Evolutionary conservation across 2,113 vertebrate genomes (phyloP).

Genomic region (Pristiophorus japonicus): DNA sequence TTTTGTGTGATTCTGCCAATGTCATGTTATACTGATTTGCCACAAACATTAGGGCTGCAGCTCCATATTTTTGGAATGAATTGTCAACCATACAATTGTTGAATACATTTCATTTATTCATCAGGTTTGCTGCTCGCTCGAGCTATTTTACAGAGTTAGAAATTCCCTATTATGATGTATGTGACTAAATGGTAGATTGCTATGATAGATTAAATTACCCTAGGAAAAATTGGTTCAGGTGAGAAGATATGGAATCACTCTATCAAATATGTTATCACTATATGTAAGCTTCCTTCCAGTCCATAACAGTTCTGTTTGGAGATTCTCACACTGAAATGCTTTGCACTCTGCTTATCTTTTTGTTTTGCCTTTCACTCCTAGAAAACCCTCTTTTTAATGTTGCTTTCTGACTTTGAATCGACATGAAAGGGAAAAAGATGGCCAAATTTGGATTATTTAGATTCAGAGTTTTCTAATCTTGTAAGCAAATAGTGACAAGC

Average conservation of each 20-base stretch:
- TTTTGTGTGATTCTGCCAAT: not conserved
- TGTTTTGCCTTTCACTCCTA: not conserved
- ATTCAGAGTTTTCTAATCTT: not conserved
- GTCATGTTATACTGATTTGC: too few relatives aligned
- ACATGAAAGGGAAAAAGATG: not conserved
- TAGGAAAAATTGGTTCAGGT: not conserved
- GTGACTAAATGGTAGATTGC: not conserved
- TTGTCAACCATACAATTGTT: not conserved
- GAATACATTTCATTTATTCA: not conserved
- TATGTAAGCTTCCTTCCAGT: not conserved
- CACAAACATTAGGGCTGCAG: not conserved
- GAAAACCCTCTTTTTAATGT: not conserved
- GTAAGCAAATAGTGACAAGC: not conserved
- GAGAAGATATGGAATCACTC: not conserved
- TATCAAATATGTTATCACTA: not conserved
- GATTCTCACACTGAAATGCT: not conserved
- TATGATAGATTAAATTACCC: too few relatives aligned
- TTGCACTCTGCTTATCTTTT: not conserved
- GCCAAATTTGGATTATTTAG: not conserved
- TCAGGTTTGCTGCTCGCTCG: not conserved
- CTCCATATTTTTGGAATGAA: not conserved
- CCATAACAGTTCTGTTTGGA: not conserved
- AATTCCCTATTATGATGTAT: not conserved
- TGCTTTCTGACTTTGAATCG: not conserved
- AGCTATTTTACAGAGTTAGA: not conserved